A percentile compares a stretch with the other conserved stretches of the same genome.
Conservation (phyloP, 1,140 invertebrate genomes). For the Odontomachus brunneus region DNA sequence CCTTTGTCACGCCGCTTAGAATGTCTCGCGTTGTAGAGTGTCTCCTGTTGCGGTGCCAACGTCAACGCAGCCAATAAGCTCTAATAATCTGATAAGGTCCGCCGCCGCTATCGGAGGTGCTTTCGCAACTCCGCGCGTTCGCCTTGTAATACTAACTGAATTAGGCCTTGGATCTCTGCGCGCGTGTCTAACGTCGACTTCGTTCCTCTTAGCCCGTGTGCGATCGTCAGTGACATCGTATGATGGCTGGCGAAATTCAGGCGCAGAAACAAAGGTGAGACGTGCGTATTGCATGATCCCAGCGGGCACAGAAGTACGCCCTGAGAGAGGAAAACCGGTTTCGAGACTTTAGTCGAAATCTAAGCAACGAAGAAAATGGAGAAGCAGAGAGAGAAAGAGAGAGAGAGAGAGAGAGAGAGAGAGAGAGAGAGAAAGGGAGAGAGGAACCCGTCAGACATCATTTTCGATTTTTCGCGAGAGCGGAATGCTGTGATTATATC, state of each 20-base stretch:
- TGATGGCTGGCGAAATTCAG: constrained; percentile 13
- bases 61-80: constrained; percentile 28
- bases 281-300: too few species aligned
- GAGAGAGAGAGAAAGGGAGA: neutral
- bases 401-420: constrained; percentile 53
- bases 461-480: constrained; percentile 1
- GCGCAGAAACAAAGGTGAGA: neutral
- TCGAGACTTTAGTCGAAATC: too few species aligned
- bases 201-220: neutral
- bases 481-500: neutral
- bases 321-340: too few species aligned
- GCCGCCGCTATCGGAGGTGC: constrained; percentile 38
- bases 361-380: too few species aligned
- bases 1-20: too few species aligned
- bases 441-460: neutral
- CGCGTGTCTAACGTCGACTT: constrained; percentile 38
- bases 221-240: constrained; percentile 6
- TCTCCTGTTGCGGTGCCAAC: too few species aligned
- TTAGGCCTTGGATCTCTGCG: constrained; percentile 34
- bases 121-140: constrained; percentile 67
- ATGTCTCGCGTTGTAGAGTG: too few species aligned
- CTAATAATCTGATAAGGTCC: constrained; percentile 70
- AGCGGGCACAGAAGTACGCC: too few species aligned
- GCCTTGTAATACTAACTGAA: constrained; percentile 73
- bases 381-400: too few species aligned